Evolutionary conservation across 1,140 invertebrate species (phyloP).

Genomic region (Aricia agestis): DNA sequence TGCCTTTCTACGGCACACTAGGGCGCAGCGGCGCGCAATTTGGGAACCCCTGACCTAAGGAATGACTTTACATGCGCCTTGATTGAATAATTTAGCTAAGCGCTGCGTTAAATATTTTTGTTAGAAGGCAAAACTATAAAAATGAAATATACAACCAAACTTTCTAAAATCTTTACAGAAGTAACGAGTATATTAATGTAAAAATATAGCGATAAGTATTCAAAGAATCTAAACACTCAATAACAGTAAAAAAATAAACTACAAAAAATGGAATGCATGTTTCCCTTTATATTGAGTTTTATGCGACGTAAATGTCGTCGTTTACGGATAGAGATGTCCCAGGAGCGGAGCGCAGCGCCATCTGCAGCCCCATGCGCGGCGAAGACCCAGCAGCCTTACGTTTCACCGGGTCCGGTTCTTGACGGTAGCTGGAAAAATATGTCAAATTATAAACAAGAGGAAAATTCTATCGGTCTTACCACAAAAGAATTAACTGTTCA

Average conservation of each 20-base stretch:
- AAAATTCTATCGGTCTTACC: no score
- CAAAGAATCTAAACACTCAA: background rate
- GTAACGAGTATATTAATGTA: background rate
- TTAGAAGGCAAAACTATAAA: no score
- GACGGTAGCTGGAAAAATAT: slow-evolving; percentile 50
- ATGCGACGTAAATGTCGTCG: slow-evolving; percentile 58
- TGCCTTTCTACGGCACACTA: no score
- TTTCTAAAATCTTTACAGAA: no score
- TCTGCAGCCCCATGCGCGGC: slow-evolving; percentile 61
- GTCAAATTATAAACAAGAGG: no score
- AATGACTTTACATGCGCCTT: no score
- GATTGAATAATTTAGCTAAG: no score
- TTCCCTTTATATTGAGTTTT: background rate
- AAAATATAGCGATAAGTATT: background rate
- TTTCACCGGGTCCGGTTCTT: slow-evolving; percentile 35
- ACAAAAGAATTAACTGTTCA: no score
- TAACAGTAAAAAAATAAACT: background rate
- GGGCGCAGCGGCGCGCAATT: no score
- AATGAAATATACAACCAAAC: no score
- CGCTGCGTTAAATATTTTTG: no score
- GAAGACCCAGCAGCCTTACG: slow-evolving; percentile 42
- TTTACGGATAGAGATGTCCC: slow-evolving; percentile 45
- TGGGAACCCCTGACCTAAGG: no score
- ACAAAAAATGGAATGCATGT: background rate
- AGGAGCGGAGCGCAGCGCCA: slow-evolving; percentile 52